Percentiles rank a stretch among this genome's conserved stretches.
Evolutionary conservation across 2,888 invertebrate species (phyloP).

Genomic region (Carpatolechia fugitivella): DNA sequence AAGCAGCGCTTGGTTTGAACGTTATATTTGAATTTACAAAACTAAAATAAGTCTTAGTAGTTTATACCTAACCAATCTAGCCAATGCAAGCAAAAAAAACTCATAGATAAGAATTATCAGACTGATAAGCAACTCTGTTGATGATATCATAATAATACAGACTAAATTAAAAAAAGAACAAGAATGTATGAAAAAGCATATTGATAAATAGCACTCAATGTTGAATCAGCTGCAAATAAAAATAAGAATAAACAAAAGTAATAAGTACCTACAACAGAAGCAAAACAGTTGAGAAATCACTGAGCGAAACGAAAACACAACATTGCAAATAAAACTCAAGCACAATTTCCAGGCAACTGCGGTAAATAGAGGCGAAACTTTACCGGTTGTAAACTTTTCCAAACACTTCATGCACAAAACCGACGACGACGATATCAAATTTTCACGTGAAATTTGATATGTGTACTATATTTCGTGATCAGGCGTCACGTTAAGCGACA

Average conservation of each 20-base stretch:
- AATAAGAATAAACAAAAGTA: constrained; percentile 30
- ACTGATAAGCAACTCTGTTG: constrained; percentile 70
- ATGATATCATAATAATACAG: constrained; percentile 48
- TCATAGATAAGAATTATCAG: constrained; percentile 63
- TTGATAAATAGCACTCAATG: constrained; percentile 25
- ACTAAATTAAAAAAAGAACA: constrained; percentile 16
- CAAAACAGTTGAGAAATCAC: constrained; percentile 56
- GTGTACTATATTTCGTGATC: constrained; percentile 57
- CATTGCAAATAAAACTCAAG: constrained; percentile 48
- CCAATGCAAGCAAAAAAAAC: constrained; percentile 45
- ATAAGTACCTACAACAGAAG: constrained; percentile 54
- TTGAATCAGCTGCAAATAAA: constrained; percentile 23
- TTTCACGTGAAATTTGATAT: constrained; percentile 77
- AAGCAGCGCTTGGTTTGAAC: constrained; percentile 4
- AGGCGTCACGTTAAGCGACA: constrained; percentile 27
- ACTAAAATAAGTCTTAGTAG: background rate
- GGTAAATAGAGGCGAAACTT: constrained; percentile 38
- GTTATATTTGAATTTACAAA: constrained; percentile 10
- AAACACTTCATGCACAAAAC: constrained; percentile 64
- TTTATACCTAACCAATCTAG: constrained; percentile 24
- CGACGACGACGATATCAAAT: constrained; percentile 76
- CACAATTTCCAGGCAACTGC: constrained; percentile 37
- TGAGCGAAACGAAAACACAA: constrained; percentile 64
- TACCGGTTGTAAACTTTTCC: constrained; percentile 56
- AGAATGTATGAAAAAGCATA: constrained; percentile 25